phyloP scores from a whole-genome alignment of 2,113 vertebrate species.

The Chrysemys picta region DNA sequence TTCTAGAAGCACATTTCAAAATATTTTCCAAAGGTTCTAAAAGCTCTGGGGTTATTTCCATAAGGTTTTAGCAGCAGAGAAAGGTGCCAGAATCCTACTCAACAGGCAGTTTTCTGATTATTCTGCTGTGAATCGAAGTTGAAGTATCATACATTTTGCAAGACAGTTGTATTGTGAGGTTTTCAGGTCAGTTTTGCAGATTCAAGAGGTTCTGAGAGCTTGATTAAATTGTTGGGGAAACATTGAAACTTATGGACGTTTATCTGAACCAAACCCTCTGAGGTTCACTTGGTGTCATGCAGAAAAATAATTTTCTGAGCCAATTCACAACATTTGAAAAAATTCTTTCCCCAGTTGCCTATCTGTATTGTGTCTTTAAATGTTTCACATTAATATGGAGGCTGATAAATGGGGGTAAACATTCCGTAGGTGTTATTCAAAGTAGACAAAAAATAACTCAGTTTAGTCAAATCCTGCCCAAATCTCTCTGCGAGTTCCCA shows the following conservation, averaged over 20 bases:
- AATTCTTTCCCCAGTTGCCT: fast-evolving
- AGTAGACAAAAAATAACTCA: not conserved
- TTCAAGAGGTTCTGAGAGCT: not conserved
- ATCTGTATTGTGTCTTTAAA: not conserved
- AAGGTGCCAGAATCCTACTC: not conserved
- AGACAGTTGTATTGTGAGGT: not conserved
- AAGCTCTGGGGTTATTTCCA: not conserved
- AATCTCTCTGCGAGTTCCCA: not conserved
- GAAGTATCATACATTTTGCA: not conserved
- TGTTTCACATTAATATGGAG: not conserved
- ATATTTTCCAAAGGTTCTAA: not conserved
- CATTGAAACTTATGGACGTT: not conserved
- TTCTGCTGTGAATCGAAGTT: not conserved
- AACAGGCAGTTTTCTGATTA: not conserved
- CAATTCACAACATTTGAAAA: not conserved
- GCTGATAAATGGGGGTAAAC: not conserved
- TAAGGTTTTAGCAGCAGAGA: not conserved
- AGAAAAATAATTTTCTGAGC: not conserved
- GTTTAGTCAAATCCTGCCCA: not conserved
- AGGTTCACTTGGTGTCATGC: not conserved
- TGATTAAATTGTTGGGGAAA: not conserved
- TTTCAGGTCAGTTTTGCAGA: not conserved
- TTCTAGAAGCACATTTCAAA: not conserved
- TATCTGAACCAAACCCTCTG: not conserved
- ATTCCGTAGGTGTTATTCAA: not conserved